These are phyloP conservation scores for Acleris literana DNA, from an alignment of 2,888 invertebrate genomes.

Conservation along the genomic window DNA sequence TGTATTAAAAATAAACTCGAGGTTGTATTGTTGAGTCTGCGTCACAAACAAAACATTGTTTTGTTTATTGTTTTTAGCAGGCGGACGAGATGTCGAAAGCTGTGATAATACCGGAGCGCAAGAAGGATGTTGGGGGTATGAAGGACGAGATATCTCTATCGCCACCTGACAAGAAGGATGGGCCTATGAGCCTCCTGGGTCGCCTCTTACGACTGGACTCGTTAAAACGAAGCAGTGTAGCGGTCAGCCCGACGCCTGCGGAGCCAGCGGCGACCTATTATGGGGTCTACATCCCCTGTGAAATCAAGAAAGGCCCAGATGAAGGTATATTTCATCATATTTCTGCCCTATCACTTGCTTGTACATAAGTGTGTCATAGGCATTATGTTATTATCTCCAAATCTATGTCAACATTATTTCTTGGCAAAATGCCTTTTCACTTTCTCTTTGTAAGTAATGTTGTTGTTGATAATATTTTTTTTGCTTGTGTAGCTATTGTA, in stretches of 20 bases:
- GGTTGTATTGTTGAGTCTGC: conserved; percentile 52
- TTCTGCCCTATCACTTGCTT: conserved; percentile 18
- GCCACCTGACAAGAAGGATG: conserved; percentile 69
- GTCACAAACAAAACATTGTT: conserved; percentile 77
- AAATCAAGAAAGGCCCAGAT: conserved; percentile 78
- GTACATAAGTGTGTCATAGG: conserved; percentile 22
- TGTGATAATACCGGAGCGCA: conserved; percentile 70
- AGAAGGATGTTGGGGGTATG: conserved; percentile 66
- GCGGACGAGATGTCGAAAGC: conserved; percentile 74
- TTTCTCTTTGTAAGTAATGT: conserved; percentile 1
- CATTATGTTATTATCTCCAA: conserved; percentile 18
- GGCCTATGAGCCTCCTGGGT: conserved; percentile 69
- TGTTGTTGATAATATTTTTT: neutral
- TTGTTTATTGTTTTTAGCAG: conserved; percentile 72
- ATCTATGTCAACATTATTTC: conserved; percentile 8
- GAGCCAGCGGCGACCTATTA: conserved; percentile 70
- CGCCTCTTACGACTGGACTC: conserved; percentile 70
- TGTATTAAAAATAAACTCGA: conserved; percentile 69
- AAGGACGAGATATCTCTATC: conserved; percentile 71
- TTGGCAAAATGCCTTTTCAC: conserved; percentile 19
- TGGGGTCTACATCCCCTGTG: conserved; percentile 82
- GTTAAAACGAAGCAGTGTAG: conserved; percentile 55
- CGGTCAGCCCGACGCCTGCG: conserved; percentile 57
- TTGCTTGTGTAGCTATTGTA: neutral
- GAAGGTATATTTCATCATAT: conserved; percentile 61